These are phyloP conservation scores for Notodonta dromedarius DNA, from an alignment of 2,888 invertebrate species.

Conservation along the genomic window DNA sequence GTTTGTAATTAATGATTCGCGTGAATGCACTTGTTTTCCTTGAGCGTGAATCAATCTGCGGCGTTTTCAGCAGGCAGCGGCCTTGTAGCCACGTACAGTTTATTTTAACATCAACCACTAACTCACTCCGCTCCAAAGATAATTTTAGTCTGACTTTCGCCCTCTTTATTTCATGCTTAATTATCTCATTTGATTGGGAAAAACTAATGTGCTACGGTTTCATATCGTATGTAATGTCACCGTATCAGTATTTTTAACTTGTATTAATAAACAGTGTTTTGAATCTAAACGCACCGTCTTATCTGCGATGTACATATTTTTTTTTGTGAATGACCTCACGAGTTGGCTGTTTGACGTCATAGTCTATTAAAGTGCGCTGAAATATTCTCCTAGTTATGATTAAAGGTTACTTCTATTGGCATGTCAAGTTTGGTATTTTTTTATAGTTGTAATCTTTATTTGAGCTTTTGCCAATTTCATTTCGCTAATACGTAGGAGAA, in stretches of 20 bases:
- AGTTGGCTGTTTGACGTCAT: slow-evolving; percentile 1
- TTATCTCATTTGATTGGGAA: not conserved
- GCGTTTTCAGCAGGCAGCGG: slow-evolving; percentile 24
- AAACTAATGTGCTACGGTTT: not conserved
- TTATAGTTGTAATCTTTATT: slow-evolving; percentile 24
- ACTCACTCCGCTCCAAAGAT: slow-evolving; percentile 10
- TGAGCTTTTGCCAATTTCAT: slow-evolving; percentile 33
- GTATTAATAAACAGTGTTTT: not conserved
- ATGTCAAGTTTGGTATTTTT: slow-evolving; percentile 17
- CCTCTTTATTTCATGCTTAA: not conserved
- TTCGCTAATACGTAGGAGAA: slow-evolving; percentile 8
- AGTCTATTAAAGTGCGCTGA: not conserved
- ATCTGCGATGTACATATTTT: not conserved
- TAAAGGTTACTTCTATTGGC: slow-evolving; percentile 19
- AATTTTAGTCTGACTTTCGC: not conserved
- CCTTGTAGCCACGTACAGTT: slow-evolving; percentile 28
- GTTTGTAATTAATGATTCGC: slow-evolving; percentile 22
- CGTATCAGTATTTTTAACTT: not conserved
- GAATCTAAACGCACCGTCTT: not conserved
- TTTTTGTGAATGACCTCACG: slow-evolving; percentile 1
- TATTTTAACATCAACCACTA: slow-evolving; percentile 29
- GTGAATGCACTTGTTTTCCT: slow-evolving; percentile 11
- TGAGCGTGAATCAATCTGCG: slow-evolving; percentile 1
- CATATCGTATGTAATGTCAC: not conserved
- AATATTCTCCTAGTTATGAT: slow-evolving; percentile 3